Evolutionary conservation across 2,797 vertebrate genomes (phyloP), one percentile per base, ranked within the genome.

Genomic region (Thaleichthys pacificus): DNA sequence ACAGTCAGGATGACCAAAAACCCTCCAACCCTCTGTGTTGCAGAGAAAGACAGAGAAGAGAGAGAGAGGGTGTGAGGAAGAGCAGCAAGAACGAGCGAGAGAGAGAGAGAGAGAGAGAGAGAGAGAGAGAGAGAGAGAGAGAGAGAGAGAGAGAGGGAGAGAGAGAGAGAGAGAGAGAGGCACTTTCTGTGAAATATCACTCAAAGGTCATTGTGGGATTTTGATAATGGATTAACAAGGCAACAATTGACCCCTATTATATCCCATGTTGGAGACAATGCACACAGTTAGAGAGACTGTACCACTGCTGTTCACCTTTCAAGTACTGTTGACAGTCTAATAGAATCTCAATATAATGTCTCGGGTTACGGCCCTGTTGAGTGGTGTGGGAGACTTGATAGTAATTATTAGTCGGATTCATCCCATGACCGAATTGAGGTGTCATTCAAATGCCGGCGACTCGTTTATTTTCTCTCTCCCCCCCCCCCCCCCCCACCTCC

Each of bases 151-250:
- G 0, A 47, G 42, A 47, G 11, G 9, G 9, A 47, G 38, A 11
- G 14, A 1, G 38, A 42, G 11, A 11, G 11, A 42, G 42, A 11
- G 12, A 47, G 38, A 14, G 38, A 12, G 38, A 42, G 38, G 38
- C 17, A 51, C 57, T 61, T 38, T 19, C 26, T 32, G 17, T 56
- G 61, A 68, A 65, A 57, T 42, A 61, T 58, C 56, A 22, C 47
- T 54, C 28, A 61, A 57, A 69, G 70, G 75, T 77, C 75, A 28
- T 38, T 47, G 69, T 28, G 28, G 42, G 61, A 62, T 56, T 66
- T 64, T 24, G 35, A 42, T 22, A 61, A 49, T 58, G 22, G 42
- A 21, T 30, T 32, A 47, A 35, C n/a, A 42, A 51, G 6, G 28
- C 26, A 24, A 19, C n/a, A 12, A 19, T n/a, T 21, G 61, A 6